A percentile compares a stretch with the other conserved stretches of the same genome.
Conservation (phyloP, 1,140 invertebrate genomes). For the Leptinotarsa undecemlineata region DNA sequence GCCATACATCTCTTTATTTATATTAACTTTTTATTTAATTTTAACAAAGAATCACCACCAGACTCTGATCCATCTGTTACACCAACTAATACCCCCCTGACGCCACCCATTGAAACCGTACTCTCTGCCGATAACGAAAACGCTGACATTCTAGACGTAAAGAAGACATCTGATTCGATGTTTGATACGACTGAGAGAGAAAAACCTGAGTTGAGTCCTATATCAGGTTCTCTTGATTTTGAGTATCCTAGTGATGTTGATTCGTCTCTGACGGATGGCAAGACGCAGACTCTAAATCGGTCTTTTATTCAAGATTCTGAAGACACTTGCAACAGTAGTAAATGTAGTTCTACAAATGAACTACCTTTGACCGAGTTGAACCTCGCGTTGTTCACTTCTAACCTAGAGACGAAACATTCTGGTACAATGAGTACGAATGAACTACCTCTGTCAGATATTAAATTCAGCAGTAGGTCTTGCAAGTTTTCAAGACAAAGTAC, state of each 20-base stretch:
- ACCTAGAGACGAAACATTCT: slow-evolving; percentile 51
- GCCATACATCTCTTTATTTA: slow-evolving; percentile 1
- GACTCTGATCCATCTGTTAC: slow-evolving; percentile 43
- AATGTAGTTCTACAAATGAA: slow-evolving; percentile 56
- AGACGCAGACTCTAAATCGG: background rate
- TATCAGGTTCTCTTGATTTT: slow-evolving; percentile 50
- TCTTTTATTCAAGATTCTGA: background rate
- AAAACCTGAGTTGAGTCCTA: slow-evolving; percentile 47
- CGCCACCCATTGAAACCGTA: background rate
- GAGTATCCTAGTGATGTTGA: slow-evolving; percentile 43
- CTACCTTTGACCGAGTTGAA: slow-evolving; percentile 55
- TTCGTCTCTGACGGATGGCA: slow-evolving; percentile 38
- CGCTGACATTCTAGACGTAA: slow-evolving; percentile 9
- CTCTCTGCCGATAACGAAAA: background rate
- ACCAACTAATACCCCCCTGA: slow-evolving; percentile 39
- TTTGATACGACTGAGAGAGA: slow-evolving; percentile 10
- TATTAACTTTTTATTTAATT: slow-evolving; percentile 30
- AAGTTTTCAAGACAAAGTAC: slow-evolving; percentile 41
- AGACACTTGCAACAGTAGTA: background rate
- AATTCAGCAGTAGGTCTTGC: slow-evolving; percentile 45
- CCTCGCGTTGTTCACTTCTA: slow-evolving; percentile 50
- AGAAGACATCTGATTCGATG: slow-evolving; percentile 22
- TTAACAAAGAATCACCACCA: slow-evolving; percentile 37
- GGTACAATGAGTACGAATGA: slow-evolving; percentile 61
- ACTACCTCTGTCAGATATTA: slow-evolving; percentile 63